Evolutionary conservation across 2,888 invertebrate genomes (phyloP).

Genomic region (Pyrgus malvae): DNA sequence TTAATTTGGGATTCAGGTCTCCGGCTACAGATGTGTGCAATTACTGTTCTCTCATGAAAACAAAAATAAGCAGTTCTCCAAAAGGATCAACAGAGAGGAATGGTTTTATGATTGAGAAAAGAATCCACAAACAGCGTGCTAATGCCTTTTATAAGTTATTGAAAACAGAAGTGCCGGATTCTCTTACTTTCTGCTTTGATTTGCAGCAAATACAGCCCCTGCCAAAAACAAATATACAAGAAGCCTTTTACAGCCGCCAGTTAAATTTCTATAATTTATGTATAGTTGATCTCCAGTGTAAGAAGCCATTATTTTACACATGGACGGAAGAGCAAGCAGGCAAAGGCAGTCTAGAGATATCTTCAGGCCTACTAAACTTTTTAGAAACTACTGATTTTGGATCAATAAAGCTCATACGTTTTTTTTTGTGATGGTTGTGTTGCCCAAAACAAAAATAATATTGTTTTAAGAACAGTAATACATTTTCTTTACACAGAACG

Average conservation of each 20-base stretch:
- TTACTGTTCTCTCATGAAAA: constrained; percentile 30
- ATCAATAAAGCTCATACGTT: constrained; percentile 28
- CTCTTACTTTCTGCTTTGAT: constrained; percentile 38
- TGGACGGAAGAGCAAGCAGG: constrained; percentile 41
- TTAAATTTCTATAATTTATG: constrained; percentile 37
- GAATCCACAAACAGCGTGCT: constrained; percentile 36
- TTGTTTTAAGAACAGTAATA: constrained; percentile 18
- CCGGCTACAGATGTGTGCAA: constrained; percentile 40
- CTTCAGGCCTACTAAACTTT: constrained; percentile 30
- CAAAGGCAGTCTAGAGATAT: constrained; percentile 38
- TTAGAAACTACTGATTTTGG: constrained; percentile 29
- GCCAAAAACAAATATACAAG: constrained; percentile 39
- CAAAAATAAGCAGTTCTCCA: too few species aligned
- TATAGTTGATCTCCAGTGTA: constrained; percentile 32
- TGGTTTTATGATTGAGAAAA: constrained; percentile 30
- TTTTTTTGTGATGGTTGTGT: constrained; percentile 43
- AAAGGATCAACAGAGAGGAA: too few species aligned
- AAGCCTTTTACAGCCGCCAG: constrained; percentile 38
- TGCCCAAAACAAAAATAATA: constrained; percentile 42
- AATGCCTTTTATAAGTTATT: constrained; percentile 34
- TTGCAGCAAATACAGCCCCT: constrained; percentile 39
- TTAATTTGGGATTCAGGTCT: constrained; percentile 41
- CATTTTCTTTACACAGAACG: constrained; percentile 19
- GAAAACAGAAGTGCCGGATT: constrained; percentile 30
- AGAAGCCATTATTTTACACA: constrained; percentile 34